Base-by-base conservation (phyloP, 2,113 vertebrate species). In the Festucalex cinctus region DNA sequence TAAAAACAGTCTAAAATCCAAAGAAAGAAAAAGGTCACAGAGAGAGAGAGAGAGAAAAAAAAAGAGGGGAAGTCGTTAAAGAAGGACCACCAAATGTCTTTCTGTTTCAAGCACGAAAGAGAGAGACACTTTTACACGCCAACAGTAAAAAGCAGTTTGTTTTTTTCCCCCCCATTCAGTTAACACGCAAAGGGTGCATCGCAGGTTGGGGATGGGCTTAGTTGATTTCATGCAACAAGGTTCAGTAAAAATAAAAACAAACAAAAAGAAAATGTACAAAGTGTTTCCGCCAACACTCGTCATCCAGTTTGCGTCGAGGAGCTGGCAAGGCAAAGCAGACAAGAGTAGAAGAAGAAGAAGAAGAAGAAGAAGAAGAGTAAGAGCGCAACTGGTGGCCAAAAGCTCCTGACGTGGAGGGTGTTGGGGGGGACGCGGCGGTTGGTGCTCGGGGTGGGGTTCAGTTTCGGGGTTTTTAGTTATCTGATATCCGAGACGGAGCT, bases 401-500 rank as follows among this genome's bases (percentile, higher is more conserved):
- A 88, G 87, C 88, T 88, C 85, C 75, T 48, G 77, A 59, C 59
- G 36, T 24, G 58, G 58, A 60, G 59, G 36, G 56, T 57, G 54
- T 17, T 3, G 26, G 28, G 22, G 43, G 39, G 22, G 51, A 6
- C 13, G 19, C 9, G 9, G 59, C 6, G 59, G 59, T 24, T 4
- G 22, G 75, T 19, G 72, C 9, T 65, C 64, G 56, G 70, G 76
- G 71, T 56, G 59, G 76, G 51, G 80, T 82, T 78, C 82, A 74
- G 82, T 79, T 85, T n/a, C n/a, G 54, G 91, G 92, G 69, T 88
- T 83, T 57, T 76, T 91, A 96, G 95, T 99, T 97, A 99, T 99
- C 97, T 99, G 92, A 98, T 94, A 88, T 94, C 94, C 17, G 96
- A 92, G 83, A 93, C 82, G 0, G 95, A 95, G 92, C 94, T 94